Evolutionary conservation across 1,140 invertebrate species (phyloP).

Genomic region (Psilanteris sp.): DNA sequence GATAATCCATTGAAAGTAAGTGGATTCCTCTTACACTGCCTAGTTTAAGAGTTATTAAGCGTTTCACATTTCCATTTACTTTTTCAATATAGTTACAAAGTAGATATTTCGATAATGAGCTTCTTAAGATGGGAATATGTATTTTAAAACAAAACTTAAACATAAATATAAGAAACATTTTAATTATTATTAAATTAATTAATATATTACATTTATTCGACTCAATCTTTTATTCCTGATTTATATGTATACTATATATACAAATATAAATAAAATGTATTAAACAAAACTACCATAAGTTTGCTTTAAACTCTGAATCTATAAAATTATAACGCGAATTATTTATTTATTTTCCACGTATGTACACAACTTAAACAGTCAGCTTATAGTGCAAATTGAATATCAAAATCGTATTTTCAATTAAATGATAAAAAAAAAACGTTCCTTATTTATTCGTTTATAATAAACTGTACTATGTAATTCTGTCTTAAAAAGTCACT

Average conservation of each 20-base stretch:
- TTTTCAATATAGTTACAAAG: conserved; percentile 9
- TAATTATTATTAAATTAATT: conserved; percentile 2
- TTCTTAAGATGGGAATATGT: conserved; percentile 2
- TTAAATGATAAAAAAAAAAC: not conserved
- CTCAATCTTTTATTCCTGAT: no score
- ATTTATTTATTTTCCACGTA: no score
- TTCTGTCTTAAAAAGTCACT: conserved; percentile 48
- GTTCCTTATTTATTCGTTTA: not conserved
- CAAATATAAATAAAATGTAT: no score
- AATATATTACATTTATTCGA: not conserved
- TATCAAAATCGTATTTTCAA: not conserved
- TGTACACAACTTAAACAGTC: no score
- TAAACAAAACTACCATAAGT: no score
- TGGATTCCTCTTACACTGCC: conserved; percentile 8
- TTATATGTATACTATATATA: no score
- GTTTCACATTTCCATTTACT: conserved; percentile 15
- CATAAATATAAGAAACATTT: conserved; percentile 5
- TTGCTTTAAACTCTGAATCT: no score
- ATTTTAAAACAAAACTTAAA: conserved; percentile 5
- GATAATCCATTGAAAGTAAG: conserved; percentile 18
- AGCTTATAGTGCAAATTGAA: no score
- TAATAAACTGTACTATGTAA: conserved; percentile 18
- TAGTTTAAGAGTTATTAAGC: conserved; percentile 16
- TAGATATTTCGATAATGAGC: conserved; percentile 23
- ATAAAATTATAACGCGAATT: no score